Percentiles rank a stretch among this genome's conserved stretches.
Conservation (phyloP, 2,888 invertebrate genomes). For the Acanthosepion lycidas region DNA sequence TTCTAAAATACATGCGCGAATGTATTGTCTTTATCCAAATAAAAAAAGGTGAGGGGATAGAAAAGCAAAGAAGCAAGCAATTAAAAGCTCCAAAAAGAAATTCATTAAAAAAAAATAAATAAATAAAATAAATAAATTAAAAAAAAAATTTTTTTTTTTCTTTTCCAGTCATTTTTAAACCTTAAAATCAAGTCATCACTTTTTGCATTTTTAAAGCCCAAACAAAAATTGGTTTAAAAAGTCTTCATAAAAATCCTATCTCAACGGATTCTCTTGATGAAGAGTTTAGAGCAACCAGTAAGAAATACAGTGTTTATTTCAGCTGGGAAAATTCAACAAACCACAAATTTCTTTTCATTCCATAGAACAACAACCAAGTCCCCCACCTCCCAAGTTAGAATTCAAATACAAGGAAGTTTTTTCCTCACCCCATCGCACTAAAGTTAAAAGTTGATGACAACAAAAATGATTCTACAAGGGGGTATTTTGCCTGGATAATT, state of each 20-base stretch:
- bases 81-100: background rate
- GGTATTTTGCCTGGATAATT: no score
- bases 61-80: background rate
- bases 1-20: background rate
- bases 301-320: background rate
- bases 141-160: background rate
- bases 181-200: background rate
- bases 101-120: no score
- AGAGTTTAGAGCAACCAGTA: background rate
- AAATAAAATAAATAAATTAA: background rate
- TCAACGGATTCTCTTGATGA: background rate
- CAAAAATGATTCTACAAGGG: no score
- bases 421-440: background rate
- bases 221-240: background rate
- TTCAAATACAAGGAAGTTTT: background rate
- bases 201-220: slow-evolving; percentile 15
- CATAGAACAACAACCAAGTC: no score
- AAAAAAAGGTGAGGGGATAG: background rate
- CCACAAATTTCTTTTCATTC: no score
- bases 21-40: background rate
- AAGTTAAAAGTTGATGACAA: no score
- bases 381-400: no score
- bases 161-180: background rate
- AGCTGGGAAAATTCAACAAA: background rate
- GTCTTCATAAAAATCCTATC: background rate